Evolutionary conservation across 2,888 invertebrate species (phyloP).

Genomic region (Sinotaia quadrata): DNA sequence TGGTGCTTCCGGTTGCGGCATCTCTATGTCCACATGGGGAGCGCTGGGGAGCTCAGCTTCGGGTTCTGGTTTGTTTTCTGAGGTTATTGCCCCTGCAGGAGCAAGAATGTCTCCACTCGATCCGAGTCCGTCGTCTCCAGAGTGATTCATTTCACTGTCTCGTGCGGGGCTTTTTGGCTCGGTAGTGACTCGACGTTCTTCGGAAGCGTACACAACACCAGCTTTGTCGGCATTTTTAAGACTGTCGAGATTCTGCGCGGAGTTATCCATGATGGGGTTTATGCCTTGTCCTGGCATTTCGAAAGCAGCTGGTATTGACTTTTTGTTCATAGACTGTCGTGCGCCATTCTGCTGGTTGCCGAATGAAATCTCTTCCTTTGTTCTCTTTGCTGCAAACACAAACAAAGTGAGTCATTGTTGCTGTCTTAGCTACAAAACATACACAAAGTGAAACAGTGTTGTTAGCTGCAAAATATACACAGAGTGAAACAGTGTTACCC

Average conservation of each 20-base stretch:
- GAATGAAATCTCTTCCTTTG: slow-evolving; percentile 47
- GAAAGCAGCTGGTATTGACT: slow-evolving; percentile 7
- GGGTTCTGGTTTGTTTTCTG: neutral
- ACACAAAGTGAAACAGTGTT: no score
- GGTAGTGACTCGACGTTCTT: neutral
- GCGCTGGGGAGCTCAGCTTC: neutral
- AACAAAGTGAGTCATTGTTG: neutral
- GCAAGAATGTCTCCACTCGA: neutral
- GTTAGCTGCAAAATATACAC: no score
- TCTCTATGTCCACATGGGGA: neutral
- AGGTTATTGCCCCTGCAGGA: neutral
- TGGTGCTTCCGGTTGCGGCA: neutral
- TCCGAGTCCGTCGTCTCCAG: neutral
- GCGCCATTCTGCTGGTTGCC: slow-evolving; percentile 50
- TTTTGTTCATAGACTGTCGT: slow-evolving; percentile 32
- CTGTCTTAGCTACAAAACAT: no score
- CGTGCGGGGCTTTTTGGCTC: slow-evolving; percentile 1
- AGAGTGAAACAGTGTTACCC: no score
- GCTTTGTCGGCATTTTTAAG: slow-evolving; percentile 1
- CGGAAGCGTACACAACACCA: slow-evolving; percentile 5
- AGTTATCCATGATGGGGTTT: neutral
- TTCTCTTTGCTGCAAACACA: slow-evolving; percentile 44
- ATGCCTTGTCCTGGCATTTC: neutral
- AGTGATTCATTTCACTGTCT: neutral
- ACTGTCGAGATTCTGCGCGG: neutral